Percentiles rank a stretch among this genome's conserved stretches.
These are phyloP conservation scores for Leptinotarsa undecemlineata DNA, from an alignment of 1,140 invertebrate species.

Conservation along the genomic window DNA sequence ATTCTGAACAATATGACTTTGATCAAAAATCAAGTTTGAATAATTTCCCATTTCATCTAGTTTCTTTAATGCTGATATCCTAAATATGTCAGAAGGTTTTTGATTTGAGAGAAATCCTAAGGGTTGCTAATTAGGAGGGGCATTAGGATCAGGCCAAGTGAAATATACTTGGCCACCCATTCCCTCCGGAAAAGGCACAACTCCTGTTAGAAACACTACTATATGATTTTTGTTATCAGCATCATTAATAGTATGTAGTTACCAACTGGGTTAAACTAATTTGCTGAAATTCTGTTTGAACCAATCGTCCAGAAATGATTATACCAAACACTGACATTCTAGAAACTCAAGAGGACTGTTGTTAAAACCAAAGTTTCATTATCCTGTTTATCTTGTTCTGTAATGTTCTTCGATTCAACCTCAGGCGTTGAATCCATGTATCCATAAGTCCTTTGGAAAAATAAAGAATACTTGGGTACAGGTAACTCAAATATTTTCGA, in stretches of 20 bases:
- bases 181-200: slow-evolving; percentile 80
- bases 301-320: slow-evolving; percentile 72
- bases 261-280: slow-evolving; percentile 84
- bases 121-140: slow-evolving; percentile 89
- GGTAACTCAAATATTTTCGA: no score
- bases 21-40: slow-evolving; percentile 65
- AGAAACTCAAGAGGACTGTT: no score
- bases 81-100: slow-evolving; percentile 96
- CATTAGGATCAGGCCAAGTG: slow-evolving; percentile 88
- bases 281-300: slow-evolving; percentile 89
- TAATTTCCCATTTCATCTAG: slow-evolving; percentile 69
- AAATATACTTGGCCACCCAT: slow-evolving; percentile 89
- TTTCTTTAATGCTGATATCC: slow-evolving; percentile 86
- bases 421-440: no score
- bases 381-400: no score
- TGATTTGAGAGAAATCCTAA: slow-evolving; percentile 88
- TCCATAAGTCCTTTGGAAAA: no score
- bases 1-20: slow-evolving; percentile 81
- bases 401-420: no score
- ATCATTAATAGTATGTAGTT: slow-evolving; percentile 85
- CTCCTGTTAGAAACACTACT: slow-evolving; percentile 93
- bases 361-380: no score
- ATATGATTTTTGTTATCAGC: slow-evolving; percentile 94
- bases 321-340: slow-evolving; percentile 65
- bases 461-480: no score